These are phyloP conservation scores for Discoglossus pictus DNA, from an alignment of 2,797 vertebrate genomes.

Conservation along the genomic window DNA sequence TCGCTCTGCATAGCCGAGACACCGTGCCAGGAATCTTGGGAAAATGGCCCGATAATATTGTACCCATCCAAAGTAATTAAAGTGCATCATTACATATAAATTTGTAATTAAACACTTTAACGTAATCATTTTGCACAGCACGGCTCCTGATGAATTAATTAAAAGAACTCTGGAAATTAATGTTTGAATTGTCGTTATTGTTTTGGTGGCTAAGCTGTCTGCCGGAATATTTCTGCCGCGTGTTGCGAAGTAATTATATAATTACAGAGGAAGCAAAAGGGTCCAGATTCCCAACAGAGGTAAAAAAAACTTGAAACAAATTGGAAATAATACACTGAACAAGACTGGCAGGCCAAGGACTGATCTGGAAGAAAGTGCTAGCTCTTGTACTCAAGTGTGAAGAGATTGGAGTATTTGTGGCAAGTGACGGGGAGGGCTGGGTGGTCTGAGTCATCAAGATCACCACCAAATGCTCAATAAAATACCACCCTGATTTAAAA, in stretches of 20 bases:
- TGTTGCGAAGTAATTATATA: slow-evolving; percentile 72
- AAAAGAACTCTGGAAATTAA: slow-evolving; percentile 86
- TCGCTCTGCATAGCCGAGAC: slow-evolving; percentile 63
- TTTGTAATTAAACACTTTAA: slow-evolving; percentile 96
- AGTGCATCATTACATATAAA: slow-evolving; percentile 91
- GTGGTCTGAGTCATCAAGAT: slow-evolving; percentile 1
- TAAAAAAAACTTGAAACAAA: slow-evolving; percentile 60
- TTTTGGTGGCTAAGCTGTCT: slow-evolving; percentile 68
- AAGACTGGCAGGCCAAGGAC: slow-evolving; percentile 38
- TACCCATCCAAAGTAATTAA: slow-evolving; percentile 92
- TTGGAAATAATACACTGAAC: slow-evolving; percentile 53
- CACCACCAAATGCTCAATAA: background rate
- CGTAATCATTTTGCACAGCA: slow-evolving; percentile 89
- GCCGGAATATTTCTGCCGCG: slow-evolving; percentile 67
- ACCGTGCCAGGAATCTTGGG: slow-evolving; percentile 81
- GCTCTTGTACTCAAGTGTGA: slow-evolving; percentile 6
- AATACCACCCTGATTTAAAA: background rate
- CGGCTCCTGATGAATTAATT: slow-evolving; percentile 89
- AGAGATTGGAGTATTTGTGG: background rate
- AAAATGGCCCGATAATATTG: slow-evolving; percentile 87
- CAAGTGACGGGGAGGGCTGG: background rate
- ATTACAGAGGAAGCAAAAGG: slow-evolving; percentile 63
- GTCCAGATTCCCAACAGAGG: slow-evolving; percentile 64
- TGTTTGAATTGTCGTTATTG: slow-evolving; percentile 83
- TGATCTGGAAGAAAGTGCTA: slow-evolving; percentile 24